Conservation (phyloP, 2,797 vertebrate species). For the Anguilla anguilla region DNA sequence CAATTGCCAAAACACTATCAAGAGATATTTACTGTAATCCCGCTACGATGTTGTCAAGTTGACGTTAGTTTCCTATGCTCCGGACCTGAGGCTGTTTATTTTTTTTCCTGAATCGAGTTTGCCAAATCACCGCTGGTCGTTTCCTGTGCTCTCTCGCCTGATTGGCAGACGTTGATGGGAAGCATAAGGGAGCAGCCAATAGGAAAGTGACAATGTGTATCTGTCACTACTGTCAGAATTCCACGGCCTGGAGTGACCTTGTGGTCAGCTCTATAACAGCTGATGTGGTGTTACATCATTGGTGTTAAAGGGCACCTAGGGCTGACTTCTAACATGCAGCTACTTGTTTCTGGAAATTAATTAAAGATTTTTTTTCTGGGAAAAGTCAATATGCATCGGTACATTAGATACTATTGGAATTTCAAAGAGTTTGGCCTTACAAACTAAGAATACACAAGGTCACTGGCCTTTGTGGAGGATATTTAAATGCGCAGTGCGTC, state of each 20-base stretch:
- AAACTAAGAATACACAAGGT: not conserved
- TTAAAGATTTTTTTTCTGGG: slow-evolving; percentile 6
- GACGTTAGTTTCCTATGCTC: not conserved
- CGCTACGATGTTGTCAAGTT: not conserved
- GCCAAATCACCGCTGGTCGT: not conserved
- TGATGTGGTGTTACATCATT: not conserved
- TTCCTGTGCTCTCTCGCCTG: not conserved
- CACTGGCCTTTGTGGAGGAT: not conserved
- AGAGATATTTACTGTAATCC: not conserved
- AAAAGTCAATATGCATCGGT: not conserved
- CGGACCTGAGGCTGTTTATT: not conserved
- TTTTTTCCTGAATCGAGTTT: not conserved
- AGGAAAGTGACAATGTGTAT: not conserved
- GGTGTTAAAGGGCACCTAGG: not conserved
- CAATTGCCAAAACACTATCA: not conserved
- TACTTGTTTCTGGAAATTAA: slow-evolving; percentile 6
- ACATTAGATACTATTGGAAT: not conserved
- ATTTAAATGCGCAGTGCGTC: not conserved
- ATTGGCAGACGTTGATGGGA: not conserved
- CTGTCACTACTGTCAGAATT: not conserved
- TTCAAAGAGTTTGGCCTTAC: not conserved
- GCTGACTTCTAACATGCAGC: not conserved
- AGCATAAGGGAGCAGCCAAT: not conserved
- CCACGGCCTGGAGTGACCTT: not conserved
- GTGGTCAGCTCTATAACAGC: not conserved